Conservation (phyloP, 1,140 invertebrate species). For the Trichonephila clavata region DNA sequence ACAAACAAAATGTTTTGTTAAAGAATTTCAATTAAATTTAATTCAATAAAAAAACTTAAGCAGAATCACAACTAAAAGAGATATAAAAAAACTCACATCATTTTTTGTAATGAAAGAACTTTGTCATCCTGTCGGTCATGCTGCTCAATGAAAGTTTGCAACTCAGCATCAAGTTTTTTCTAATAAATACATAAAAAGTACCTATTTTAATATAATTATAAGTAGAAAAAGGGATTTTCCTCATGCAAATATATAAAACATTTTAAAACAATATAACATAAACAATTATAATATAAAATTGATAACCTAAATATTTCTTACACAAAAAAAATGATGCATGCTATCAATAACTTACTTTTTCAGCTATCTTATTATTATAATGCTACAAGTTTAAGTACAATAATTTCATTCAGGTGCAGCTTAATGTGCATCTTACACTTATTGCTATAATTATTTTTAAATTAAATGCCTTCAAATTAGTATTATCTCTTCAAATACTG, state of each 20-base stretch:
- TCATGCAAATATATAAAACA: not conserved
- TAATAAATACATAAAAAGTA: conserved; percentile 79
- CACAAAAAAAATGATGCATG: too few relatives aligned
- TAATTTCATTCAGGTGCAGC: too few relatives aligned
- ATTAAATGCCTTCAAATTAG: too few relatives aligned
- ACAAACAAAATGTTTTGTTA: not conserved
- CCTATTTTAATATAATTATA: too few relatives aligned
- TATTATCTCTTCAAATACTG: too few relatives aligned
- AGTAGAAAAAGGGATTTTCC: not conserved
- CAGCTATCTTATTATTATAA: too few relatives aligned
- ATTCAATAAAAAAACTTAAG: not conserved
- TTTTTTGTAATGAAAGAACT: conserved; percentile 84
- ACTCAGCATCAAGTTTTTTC: conserved; percentile 84
- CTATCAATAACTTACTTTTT: too few relatives aligned
- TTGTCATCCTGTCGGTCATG: conserved; percentile 86
- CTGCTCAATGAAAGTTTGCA: conserved; percentile 84
- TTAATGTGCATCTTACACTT: too few relatives aligned
- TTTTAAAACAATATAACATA: not conserved
- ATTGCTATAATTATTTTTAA: too few relatives aligned
- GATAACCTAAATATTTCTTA: too few relatives aligned
- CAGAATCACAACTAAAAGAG: not conserved
- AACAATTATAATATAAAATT: too few relatives aligned
- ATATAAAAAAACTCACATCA: conserved; percentile 79
- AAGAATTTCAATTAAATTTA: not conserved
- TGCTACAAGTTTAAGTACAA: too few relatives aligned